These are phyloP conservation scores for Hirtodrosophila trivittata DNA, from an alignment of 2,888 invertebrate genomes.

Conservation along the genomic window DNA sequence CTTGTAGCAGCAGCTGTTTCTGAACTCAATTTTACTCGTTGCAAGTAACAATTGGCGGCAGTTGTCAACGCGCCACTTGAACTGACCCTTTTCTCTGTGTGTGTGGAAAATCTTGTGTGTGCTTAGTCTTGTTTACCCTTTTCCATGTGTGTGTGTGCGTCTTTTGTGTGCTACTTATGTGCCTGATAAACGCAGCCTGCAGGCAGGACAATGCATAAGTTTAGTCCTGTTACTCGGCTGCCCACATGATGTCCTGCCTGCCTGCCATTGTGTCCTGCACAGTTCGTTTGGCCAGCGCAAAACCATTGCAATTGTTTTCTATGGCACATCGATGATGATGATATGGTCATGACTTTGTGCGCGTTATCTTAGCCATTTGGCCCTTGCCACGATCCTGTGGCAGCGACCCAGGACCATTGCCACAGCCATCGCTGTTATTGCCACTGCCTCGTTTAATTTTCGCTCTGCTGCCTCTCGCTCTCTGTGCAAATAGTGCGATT, in stretches of 20 bases:
- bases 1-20: no score
- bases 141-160: slow-evolving; percentile 4
- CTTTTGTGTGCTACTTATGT: slow-evolving; percentile 68
- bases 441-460: slow-evolving; percentile 54
- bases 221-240: slow-evolving; percentile 21
- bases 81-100: slow-evolving; percentile 27
- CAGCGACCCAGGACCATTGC: slow-evolving; percentile 25
- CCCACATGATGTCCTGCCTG: slow-evolving; percentile 33
- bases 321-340: slow-evolving; percentile 59
- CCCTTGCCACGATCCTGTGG: slow-evolving; percentile 11
- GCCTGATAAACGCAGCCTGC: slow-evolving; percentile 57
- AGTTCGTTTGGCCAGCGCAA: slow-evolving; percentile 30
- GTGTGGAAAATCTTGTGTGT: not conserved
- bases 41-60: slow-evolving; percentile 46
- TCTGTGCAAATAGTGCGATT: slow-evolving; percentile 57
- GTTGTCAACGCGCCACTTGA: slow-evolving; percentile 39
- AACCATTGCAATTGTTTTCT: slow-evolving; percentile 67
- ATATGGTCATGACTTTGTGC: slow-evolving; percentile 56
- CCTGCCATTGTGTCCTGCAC: slow-evolving; percentile 2
- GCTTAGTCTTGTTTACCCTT: not conserved
- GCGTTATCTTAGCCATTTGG: slow-evolving; percentile 58
- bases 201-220: slow-evolving; percentile 65
- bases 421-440: slow-evolving; percentile 33
- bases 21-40: not conserved
- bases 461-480: slow-evolving; percentile 34